A percentile compares a stretch with the other conserved stretches of the same genome.
Conservation (phyloP, 2,113 vertebrate species). For the Hiodon tergisus region DNA sequence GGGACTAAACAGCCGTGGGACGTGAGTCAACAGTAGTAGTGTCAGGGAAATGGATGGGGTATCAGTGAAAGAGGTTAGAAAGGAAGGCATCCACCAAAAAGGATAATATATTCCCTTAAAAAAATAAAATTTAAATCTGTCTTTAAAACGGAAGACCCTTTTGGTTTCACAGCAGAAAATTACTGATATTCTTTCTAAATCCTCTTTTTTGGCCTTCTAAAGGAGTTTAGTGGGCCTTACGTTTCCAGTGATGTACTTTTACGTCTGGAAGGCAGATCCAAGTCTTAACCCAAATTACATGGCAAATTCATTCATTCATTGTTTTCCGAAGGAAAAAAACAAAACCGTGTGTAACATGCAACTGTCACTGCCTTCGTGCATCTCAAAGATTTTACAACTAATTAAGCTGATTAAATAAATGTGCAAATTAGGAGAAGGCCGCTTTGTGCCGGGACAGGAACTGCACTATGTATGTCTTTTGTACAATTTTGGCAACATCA, state of each 20-base stretch:
- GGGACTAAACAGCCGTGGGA: neutral
- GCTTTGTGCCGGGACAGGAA: neutral
- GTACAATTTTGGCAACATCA: neutral
- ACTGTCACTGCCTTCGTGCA: neutral
- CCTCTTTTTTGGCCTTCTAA: neutral
- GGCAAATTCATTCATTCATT: neutral
- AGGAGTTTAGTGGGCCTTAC: neutral
- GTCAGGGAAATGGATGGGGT: slow-evolving; percentile 2
- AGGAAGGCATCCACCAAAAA: too few relatives aligned
- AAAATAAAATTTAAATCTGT: neutral
- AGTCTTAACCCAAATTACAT: neutral
- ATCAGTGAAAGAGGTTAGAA: too few relatives aligned
- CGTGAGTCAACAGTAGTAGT: neutral
- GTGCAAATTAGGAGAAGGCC: neutral
- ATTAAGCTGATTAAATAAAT: neutral
- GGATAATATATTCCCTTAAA: neutral
- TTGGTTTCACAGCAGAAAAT: neutral
- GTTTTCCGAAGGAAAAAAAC: neutral
- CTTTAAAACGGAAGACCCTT: neutral
- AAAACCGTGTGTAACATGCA: neutral
- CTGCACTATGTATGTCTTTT: neutral
- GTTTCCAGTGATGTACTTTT: neutral
- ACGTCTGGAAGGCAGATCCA: slow-evolving; percentile 8
- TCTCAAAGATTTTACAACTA: neutral
- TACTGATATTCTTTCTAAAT: neutral